These are phyloP conservation scores for Callopanchax toddi DNA, from an alignment of 2,113 vertebrate species.

Conservation along the genomic window DNA sequence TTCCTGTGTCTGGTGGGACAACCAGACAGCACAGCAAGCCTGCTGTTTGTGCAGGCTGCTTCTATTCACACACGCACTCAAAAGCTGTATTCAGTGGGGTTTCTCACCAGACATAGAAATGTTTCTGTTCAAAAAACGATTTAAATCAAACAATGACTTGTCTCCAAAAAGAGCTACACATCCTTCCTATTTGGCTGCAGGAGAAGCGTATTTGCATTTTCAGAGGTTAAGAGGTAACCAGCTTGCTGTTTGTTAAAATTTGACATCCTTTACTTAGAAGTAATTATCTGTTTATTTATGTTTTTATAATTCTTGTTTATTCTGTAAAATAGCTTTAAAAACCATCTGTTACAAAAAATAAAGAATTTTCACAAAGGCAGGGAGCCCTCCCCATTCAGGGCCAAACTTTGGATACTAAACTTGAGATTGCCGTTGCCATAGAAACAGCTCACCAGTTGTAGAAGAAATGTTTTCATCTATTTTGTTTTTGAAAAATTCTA, in stretches of 20 bases:
- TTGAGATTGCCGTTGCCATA: slow-evolving; percentile 46
- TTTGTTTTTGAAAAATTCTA: slow-evolving; percentile 39
- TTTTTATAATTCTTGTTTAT: not conserved
- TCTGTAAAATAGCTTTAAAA: not conserved
- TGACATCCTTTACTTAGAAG: too few species aligned
- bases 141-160: too few species aligned
- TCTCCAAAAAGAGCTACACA: too few species aligned
- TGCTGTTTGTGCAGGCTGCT: slow-evolving; percentile 33
- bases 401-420: slow-evolving; percentile 50
- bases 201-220: slow-evolving; percentile 7
- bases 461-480: slow-evolving; percentile 33
- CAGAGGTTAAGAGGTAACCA: not conserved
- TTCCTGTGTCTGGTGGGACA: slow-evolving; percentile 71
- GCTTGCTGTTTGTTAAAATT: too few species aligned
- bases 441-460: slow-evolving; percentile 45
- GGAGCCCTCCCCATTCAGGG: not conserved
- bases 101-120: slow-evolving; percentile 10
- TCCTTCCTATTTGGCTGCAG: not conserved
- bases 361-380: slow-evolving; percentile 22
- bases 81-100: slow-evolving; percentile 20
- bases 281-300: too few species aligned
- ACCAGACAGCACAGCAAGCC: slow-evolving; percentile 50
- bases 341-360: not conserved
- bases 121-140: too few species aligned
- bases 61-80: slow-evolving; percentile 23